Evolutionary conservation across 2,113 vertebrate species (phyloP), one percentile per base, ranked within the genome.

Genomic region (Vicugna pacos): DNA sequence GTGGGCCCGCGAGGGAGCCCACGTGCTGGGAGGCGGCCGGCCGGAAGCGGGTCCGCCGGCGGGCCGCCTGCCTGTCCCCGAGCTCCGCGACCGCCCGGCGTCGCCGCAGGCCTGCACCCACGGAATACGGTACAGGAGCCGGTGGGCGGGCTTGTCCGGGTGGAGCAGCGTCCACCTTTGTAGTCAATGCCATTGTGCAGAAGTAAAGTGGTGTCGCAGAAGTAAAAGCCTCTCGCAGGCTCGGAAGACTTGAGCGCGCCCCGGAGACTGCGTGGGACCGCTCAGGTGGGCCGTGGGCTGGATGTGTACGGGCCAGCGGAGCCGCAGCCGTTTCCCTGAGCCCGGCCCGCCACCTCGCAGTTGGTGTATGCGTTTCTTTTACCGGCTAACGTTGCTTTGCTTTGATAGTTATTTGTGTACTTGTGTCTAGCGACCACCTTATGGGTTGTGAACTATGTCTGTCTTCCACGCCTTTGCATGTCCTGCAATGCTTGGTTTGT

Each of bases 101-200:
- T 99, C 99, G 96, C 99, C 99, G 99, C 99, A 99, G 94, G 99
- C 99, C 96, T 99, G 99, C 92, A 99, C 99, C 99, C 99, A 99
- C 97, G 99, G 99, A 98, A 99, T 99, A 98, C 99, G 99, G 98
- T 99, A 99, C 85, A 99, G 98, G 86, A 99, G 99, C 99, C 99
- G 99, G 98, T 99, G 99, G 17, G 99, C 99, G 98, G 99, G 99
- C 94, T 99, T 99, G 98, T 99, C 99, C 96, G 99, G 99, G 98
- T 99, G 99, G 98, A 99, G 99, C 99, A 99, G 99, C 58, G 3
- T 28, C 60, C 6, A 19, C 10, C 48, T 88, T 35, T 56, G 13
- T 28, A 54, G 54, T 48, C 30, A 28, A 28, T 26, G 15, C 24
- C 26, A 1, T 54, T 64, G 75, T 91, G 48, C 16, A 56, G 20